Evolutionary conservation across 2,113 vertebrate species (phyloP), one percentile per base, ranked within the genome.

Genomic region (Cranoglanis bouderius): DNA sequence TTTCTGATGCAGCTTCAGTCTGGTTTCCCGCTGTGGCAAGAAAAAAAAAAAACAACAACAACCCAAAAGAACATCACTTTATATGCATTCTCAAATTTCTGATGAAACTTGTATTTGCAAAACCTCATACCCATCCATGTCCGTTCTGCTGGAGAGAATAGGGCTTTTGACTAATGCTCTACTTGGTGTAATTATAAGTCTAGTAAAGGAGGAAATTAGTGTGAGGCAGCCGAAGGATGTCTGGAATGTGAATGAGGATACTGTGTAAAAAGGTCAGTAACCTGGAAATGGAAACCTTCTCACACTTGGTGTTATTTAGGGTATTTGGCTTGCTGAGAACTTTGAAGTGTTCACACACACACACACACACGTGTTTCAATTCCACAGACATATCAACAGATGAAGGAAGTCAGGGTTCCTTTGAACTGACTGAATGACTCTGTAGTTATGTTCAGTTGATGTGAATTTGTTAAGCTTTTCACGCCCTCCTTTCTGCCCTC

Each of bases 181-280:
- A 21, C 61, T 75, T 72, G 3, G 10, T 84, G 82, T 18, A 32
- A 40, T 70, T 16, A 43, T 78, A 16, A 65, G 72, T 53, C 38
- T 82, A 21, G 70, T 57, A 51, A 53, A 51, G 67, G 32, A 83
- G 78, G 78, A 35, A 38, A 55, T 55, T 2, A 53, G 35, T 55
- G 14, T 61, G 61, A n/a, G 26, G 46, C 72, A 57, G 85, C 40
- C 10, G 53, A 77, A 51, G 46, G 85, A 86, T 67, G 85, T 63
- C 67, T 91, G 88, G 90, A 91, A 91, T 89, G 85, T 77, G 63
- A 89, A 82, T 32, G 72, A 89, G 84, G 53, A 55, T 59, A 59
- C 46, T 43, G 65, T 87, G 85, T 46, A 59, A n/a, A 49, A 59
- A 49, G 63, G 57, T 75, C 83, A 9, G 67, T 35, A 72, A 67